Evolutionary conservation across 2,113 vertebrate genomes (phyloP).

Genomic region (Sorex araneus): DNA sequence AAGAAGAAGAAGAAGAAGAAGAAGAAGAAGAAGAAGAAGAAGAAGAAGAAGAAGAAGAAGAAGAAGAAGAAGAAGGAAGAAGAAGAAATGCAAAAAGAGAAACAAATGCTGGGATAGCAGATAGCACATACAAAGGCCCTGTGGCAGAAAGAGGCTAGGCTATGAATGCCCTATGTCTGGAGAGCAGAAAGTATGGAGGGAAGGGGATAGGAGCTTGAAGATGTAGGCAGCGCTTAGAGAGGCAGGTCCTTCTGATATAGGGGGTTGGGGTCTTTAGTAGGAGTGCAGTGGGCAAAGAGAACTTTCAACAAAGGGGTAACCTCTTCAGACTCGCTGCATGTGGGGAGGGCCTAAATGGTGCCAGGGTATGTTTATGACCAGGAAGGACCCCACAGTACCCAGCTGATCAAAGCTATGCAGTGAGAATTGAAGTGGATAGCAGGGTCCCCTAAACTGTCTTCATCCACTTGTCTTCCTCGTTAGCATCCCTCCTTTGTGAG

Average conservation of each 20-base stretch:
- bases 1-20: too few species aligned
- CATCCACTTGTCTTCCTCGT: neutral
- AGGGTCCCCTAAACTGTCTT: neutral
- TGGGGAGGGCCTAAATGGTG: too few species aligned
- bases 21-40: too few species aligned
- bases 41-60: too few species aligned
- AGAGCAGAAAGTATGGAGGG: neutral
- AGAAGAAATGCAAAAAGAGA: too few species aligned
- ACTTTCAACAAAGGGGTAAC: neutral
- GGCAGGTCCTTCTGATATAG: neutral
- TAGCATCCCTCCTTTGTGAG: neutral
- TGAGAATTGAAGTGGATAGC: neutral
- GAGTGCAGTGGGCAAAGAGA: neutral
- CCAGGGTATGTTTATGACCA: neutral
- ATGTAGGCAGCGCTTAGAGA: neutral
- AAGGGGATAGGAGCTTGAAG: neutral
- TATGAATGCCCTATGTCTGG: neutral
- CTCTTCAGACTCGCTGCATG: neutral
- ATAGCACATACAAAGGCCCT: neutral
- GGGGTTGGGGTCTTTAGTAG: neutral
- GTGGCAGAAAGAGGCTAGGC: slow-evolving; percentile 3
- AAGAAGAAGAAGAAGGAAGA: too few species aligned
- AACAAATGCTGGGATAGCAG: neutral
- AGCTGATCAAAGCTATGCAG: neutral
- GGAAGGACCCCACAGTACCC: neutral